These are phyloP conservation scores for Neotoma lepida DNA, from an alignment of 2,113 vertebrate genomes.

Conservation along the genomic window DNA sequence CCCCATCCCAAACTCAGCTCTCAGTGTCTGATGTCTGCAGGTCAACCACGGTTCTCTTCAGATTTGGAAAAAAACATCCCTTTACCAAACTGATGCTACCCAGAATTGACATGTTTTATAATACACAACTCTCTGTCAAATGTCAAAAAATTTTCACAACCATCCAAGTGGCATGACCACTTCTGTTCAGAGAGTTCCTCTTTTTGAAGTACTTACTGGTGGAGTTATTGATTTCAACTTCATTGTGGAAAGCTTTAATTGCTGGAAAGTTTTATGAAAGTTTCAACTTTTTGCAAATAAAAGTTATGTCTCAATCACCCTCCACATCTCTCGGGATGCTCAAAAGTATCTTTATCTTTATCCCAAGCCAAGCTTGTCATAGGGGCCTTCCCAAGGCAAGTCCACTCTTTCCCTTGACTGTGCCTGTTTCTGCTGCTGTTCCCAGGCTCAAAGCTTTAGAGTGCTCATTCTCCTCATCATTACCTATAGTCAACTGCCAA, in stretches of 20 bases:
- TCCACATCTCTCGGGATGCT: neutral
- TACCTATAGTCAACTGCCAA: neutral
- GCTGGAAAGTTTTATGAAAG: neutral
- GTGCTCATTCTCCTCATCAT: neutral
- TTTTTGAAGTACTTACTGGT: neutral
- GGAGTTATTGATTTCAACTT: neutral
- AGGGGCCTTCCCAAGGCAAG: neutral
- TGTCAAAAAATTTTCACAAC: neutral
- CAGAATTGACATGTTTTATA: slow-evolving; percentile 6
- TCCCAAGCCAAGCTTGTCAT: neutral
- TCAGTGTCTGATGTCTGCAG: neutral
- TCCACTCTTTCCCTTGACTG: neutral
- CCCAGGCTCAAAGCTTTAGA: neutral
- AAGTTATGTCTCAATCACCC: neutral
- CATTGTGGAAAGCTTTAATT: neutral
- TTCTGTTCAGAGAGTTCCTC: neutral
- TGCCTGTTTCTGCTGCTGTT: neutral
- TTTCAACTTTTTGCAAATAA: neutral
- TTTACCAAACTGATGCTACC: slow-evolving; percentile 37
- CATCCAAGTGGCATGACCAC: neutral
- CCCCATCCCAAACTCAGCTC: neutral
- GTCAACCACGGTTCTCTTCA: neutral
- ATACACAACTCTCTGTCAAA: neutral
- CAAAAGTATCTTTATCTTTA: neutral
- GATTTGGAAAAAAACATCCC: neutral